Conservation (phyloP, 2,113 vertebrate genomes). For the Proteles cristata region DNA sequence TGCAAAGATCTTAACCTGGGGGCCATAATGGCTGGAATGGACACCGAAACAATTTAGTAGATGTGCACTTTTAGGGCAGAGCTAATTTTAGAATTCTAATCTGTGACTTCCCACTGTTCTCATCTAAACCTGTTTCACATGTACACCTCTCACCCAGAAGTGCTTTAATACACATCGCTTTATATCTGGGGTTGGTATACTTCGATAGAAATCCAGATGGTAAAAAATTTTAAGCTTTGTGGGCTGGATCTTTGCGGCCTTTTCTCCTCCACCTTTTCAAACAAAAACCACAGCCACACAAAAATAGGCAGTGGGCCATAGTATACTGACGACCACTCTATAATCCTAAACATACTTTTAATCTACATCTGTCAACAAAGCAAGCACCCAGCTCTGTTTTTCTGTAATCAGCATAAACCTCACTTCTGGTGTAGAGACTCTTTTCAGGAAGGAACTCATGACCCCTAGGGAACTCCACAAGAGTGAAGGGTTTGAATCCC, state of each 20-base stretch:
- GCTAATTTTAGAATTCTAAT: not conserved
- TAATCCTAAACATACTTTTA: not conserved
- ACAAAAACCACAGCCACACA: not conserved
- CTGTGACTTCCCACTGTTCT: not conserved
- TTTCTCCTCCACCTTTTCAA: not conserved
- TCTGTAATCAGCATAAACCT: not conserved
- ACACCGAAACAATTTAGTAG: not conserved
- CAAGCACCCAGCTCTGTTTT: not conserved
- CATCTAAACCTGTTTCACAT: not conserved
- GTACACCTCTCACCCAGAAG: not conserved
- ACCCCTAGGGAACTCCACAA: not conserved
- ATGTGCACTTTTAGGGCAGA: not conserved
- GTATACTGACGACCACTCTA: not conserved
- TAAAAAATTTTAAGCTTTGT: conserved; percentile 9
- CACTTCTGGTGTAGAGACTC: not conserved
- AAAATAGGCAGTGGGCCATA: not conserved
- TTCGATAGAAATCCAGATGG: not conserved
- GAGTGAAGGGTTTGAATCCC: not conserved
- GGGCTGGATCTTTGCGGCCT: not conserved
- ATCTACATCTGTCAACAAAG: not conserved
- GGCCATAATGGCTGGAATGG: not conserved
- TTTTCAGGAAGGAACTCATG: not conserved
- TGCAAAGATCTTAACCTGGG: not conserved
- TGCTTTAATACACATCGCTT: not conserved
- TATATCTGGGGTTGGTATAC: not conserved